phyloP scores from a whole-genome alignment of 2,797 vertebrate species.

The Crax fasciolata region DNA sequence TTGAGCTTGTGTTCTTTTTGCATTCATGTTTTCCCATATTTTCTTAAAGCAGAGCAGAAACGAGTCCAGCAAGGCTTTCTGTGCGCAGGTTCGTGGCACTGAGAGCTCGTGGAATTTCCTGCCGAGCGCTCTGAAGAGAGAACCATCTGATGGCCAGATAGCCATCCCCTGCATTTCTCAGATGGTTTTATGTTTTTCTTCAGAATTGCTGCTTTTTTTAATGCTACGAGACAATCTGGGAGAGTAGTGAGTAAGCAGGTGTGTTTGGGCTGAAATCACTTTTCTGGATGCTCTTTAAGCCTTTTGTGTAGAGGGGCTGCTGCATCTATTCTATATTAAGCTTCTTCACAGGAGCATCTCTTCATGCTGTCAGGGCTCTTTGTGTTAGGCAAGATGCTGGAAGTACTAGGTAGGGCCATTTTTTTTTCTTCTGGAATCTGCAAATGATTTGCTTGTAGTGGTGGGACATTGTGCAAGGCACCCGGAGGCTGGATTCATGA shows the following conservation, averaged over 20 bases:
- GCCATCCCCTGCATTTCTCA: not conserved
- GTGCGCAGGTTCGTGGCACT: not conserved
- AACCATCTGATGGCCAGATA: slow-evolving; percentile 60
- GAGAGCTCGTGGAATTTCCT: slow-evolving; percentile 59
- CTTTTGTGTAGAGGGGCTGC: not conserved
- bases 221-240: not conserved
- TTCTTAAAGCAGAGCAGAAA: not conserved
- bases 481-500: not conserved
- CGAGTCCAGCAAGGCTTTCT: not conserved
- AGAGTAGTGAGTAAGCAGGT: slow-evolving; percentile 12
- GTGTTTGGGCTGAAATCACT: not conserved
- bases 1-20: not conserved
- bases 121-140: not conserved
- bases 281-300: not conserved
- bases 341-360: not conserved
- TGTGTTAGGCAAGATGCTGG: slow-evolving; percentile 28
- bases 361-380: not conserved
- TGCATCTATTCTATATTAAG: not conserved
- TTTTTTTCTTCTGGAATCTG: not conserved
- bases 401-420: not conserved
- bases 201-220: not conserved
- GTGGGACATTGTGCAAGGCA: not conserved
- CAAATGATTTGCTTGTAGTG: not conserved
- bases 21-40: not conserved
- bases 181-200: not conserved